Conservation (phyloP, 2,113 vertebrate species). For the Pachypanchax playfairii region DNA sequence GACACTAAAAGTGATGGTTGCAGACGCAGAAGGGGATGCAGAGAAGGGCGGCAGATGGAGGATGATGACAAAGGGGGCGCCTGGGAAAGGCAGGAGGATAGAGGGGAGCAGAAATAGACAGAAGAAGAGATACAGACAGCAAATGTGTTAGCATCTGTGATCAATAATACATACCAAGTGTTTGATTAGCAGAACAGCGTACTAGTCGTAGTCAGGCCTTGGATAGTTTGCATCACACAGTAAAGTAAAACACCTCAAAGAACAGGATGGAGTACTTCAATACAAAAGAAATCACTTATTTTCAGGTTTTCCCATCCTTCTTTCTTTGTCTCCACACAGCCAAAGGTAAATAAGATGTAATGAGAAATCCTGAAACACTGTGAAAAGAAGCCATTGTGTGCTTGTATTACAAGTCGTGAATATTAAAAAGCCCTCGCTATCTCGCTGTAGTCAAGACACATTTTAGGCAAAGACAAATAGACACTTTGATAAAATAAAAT, state of each 20-base stretch:
- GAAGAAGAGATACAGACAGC: constrained; percentile 48
- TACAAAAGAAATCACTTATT: constrained; percentile 38
- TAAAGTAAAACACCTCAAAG: constrained; percentile 16
- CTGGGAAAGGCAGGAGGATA: constrained; percentile 57
- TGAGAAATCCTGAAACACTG: constrained; percentile 69
- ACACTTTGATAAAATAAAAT: constrained; percentile 62
- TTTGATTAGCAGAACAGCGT: constrained; percentile 29
- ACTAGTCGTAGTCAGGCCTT: constrained; percentile 35
- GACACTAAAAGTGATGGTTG: constrained; percentile 47
- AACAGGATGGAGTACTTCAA: constrained; percentile 66
- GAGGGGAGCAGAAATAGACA: constrained; percentile 27
- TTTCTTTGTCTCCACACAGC: constrained; percentile 16
- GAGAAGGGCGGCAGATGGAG: constrained; percentile 73
- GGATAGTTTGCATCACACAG: constrained; percentile 43
- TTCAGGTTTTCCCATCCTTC: constrained; percentile 7
- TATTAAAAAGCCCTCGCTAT: constrained; percentile 59
- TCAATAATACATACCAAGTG: constrained; percentile 66
- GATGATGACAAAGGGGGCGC: constrained; percentile 65
- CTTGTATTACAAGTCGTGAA: constrained; percentile 71
- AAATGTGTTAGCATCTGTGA: constrained; percentile 66
- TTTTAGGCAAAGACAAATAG: constrained; percentile 76
- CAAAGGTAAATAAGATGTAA: constrained; percentile 76
- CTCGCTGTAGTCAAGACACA: constrained; percentile 46
- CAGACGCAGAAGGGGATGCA: constrained; percentile 63
- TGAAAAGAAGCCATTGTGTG: constrained; percentile 66